Percentiles rank a stretch among this genome's conserved stretches.
Evolutionary conservation across 2,888 invertebrate genomes (phyloP).

Genomic region (Acronicta aceris): DNA sequence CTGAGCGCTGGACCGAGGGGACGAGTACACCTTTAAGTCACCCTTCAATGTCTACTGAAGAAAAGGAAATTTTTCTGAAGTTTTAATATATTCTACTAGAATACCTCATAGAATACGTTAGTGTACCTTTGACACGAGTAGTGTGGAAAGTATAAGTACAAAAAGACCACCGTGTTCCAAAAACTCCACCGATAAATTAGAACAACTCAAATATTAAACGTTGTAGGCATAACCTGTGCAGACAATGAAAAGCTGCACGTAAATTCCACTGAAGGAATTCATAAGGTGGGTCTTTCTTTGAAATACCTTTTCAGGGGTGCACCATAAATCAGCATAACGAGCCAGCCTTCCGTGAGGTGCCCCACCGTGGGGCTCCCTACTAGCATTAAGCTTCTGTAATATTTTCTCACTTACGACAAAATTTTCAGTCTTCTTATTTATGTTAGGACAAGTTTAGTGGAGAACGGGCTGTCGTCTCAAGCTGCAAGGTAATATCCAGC

Average conservation of each 20-base stretch:
- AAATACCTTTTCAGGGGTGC: conserved; percentile 77
- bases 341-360: conserved; percentile 83
- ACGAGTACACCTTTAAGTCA: too few species aligned
- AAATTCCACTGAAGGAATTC: conserved; percentile 75
- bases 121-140: background rate
- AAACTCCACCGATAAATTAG: conserved; percentile 53
- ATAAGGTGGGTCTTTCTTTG: conserved; percentile 76
- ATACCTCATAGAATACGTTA: too few species aligned
- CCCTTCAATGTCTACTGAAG: too few species aligned
- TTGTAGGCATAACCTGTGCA: conserved; percentile 59
- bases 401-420: conserved; percentile 88
- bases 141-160: background rate
- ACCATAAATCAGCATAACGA: conserved; percentile 88
- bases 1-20: too few species aligned
- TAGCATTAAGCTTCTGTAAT: conserved; percentile 86
- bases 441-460: conserved; percentile 72
- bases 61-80: too few species aligned
- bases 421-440: conserved; percentile 87
- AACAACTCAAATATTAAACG: conserved; percentile 55
- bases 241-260: conserved; percentile 67
- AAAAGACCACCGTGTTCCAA: conserved; percentile 35
- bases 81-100: too few species aligned
- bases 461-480: conserved; percentile 75
- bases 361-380: conserved; percentile 63
- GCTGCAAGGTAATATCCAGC: conserved; percentile 66